phyloP scores from a whole-genome alignment of 2,888 invertebrate species.

The Copidosoma aretas region DNA sequence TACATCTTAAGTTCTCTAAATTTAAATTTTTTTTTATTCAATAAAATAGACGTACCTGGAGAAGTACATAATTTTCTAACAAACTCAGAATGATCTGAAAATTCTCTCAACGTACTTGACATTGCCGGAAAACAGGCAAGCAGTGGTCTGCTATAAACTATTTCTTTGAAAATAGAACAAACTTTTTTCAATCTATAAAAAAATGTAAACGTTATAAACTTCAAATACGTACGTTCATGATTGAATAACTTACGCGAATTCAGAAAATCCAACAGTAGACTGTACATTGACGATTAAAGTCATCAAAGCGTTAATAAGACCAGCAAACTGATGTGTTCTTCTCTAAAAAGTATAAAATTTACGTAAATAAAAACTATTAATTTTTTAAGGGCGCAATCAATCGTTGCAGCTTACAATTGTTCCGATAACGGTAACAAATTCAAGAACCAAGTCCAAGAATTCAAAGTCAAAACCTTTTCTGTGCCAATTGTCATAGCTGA shows the following conservation, averaged over 20 bases:
- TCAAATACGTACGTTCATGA: background rate
- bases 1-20: too few relatives aligned
- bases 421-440: conserved; percentile 53
- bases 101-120: conserved; percentile 50
- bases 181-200: conserved; percentile 51
- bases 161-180: conserved; percentile 54
- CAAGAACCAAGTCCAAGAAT: conserved; percentile 54
- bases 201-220: background rate
- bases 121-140: conserved; percentile 52
- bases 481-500: conserved; percentile 52
- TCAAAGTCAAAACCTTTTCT: conserved; percentile 51
- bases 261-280: conserved; percentile 49
- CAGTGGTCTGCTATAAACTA: conserved; percentile 57
- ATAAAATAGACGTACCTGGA: conserved; percentile 46
- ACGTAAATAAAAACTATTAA: conserved; percentile 2
- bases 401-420: conserved; percentile 49
- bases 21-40: conserved; percentile 11
- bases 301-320: conserved; percentile 54
- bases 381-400: background rate
- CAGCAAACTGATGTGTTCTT: conserved; percentile 59
- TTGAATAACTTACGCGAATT: conserved; percentile 48
- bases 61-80: conserved; percentile 48
- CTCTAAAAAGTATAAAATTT: conserved; percentile 49
- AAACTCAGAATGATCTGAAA: conserved; percentile 46
- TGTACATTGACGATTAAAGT: conserved; percentile 53